Evolutionary conservation across 2,888 invertebrate genomes (phyloP), one percentile per base, ranked within the genome.

Genomic region (Linnaemya tessellans): DNA sequence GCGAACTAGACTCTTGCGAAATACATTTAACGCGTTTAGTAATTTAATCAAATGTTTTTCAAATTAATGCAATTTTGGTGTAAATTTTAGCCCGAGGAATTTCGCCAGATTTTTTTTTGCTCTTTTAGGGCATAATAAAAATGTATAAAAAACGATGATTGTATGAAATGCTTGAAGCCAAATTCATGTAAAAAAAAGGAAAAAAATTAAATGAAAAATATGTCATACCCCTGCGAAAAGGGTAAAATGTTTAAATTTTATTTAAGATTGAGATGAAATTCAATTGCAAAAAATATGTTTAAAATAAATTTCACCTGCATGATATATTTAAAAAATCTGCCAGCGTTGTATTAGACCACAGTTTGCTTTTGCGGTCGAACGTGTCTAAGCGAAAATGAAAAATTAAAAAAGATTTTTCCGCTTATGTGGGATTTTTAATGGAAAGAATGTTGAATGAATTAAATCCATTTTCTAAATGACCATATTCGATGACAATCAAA

Each of bases 41-140:
- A 67, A 80, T 74, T 74, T 80, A 58, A 80, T 80, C 51, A 74
- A 68, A 67, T 67, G 51, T 74, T 80, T 79, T 62, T 70, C 25
- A 80, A 80, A 79, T 68, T 79, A 84, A 84, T 70, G 68, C 74
- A 79, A 79, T 79, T 79, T 79, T 68, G 78, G 79, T 79, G 74
- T 74, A 79, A 84, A 79, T 68, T 84, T 49, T 60, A 80, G 74
- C 80, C 80, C 11, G 30, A 30, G 65, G 80, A 9, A 60, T 30
- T 80, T 67, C 25, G 11, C 49, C 30, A 54, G 54, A 35, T 54
- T 58, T 65, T 54, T 68, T 5, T 41, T 18, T 30, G 11, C 9
- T 7, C 13, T 18, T 62, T 43, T 0, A 9, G 41, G 51, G 70
- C 41, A 54, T 43, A 70, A 43, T 30, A 15, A 41, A 43, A 70